phyloP scores from a whole-genome alignment of 2,888 invertebrate genomes.

The Deilephila porcellus region DNA sequence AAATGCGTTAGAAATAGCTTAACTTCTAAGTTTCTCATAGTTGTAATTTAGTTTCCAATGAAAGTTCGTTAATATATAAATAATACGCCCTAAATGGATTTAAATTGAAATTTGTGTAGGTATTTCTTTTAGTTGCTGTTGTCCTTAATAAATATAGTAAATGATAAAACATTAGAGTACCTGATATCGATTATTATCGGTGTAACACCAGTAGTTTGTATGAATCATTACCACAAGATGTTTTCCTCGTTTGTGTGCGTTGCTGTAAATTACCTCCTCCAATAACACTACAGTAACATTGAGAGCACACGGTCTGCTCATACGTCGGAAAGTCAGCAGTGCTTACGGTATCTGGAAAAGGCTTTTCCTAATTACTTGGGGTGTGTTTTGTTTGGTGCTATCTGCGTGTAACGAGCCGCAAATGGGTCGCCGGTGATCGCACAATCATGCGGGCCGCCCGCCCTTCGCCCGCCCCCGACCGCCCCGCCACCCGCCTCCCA shows the following conservation, averaged over 20 bases:
- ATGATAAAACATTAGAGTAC: too few species aligned
- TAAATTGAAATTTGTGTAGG: too few species aligned
- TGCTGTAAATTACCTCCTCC: background rate
- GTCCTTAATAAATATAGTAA: too few species aligned
- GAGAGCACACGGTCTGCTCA: conserved; percentile 34
- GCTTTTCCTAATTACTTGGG: conserved; percentile 84
- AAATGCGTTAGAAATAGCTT: conserved; percentile 8
- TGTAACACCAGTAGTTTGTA: too few species aligned
- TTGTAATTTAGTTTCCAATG: background rate
- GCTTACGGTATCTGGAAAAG: conserved; percentile 82
- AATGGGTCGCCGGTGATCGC: conserved; percentile 81
- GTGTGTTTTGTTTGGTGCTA: conserved; percentile 84
- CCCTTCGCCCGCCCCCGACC: conserved; percentile 58
- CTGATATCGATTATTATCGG: too few species aligned
- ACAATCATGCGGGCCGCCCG: conserved; percentile 82
- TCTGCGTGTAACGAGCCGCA: conserved; percentile 83
- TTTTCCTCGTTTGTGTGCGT: too few species aligned
- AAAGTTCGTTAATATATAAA: background rate
- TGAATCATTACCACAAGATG: too few species aligned
- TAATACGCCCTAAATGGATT: too few species aligned
- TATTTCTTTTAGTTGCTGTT: too few species aligned
- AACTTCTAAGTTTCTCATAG: background rate
- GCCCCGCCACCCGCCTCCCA: conserved; percentile 48
- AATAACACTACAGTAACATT: background rate
- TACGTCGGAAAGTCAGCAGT: conserved; percentile 57